Evolutionary conservation across 2,113 vertebrate species (phyloP).

Genomic region (Promerops cafer): DNA sequence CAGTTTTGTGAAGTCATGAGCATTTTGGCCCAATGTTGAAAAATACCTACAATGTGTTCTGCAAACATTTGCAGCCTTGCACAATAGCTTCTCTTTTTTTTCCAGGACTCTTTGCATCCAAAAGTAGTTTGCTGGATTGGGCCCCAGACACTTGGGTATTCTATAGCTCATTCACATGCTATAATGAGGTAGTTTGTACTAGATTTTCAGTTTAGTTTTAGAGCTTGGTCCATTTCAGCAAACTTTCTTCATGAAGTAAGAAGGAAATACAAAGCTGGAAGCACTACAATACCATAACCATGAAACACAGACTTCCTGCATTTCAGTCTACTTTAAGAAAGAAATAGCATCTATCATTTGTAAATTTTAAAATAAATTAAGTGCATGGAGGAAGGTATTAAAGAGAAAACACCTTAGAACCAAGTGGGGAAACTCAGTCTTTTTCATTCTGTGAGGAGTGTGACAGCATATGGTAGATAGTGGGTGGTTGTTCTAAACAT

Average conservation of each 20-base stretch:
- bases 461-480: conserved; percentile 41
- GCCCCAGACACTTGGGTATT: not conserved
- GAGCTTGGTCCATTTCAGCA: not conserved
- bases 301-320: not conserved
- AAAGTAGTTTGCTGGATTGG: not conserved
- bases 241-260: not conserved
- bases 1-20: not conserved
- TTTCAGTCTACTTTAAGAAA: not conserved
- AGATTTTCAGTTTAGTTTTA: not conserved
- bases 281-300: not conserved
- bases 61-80: not conserved
- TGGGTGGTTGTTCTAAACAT: conserved; percentile 47
- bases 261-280: not conserved
- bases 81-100: not conserved
- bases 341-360: not conserved
- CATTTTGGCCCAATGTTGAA: not conserved
- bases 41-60: not conserved
- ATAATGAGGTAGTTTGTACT: not conserved
- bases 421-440: conserved; percentile 6
- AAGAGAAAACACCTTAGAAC: conserved; percentile 45
- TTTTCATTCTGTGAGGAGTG: conserved; percentile 33
- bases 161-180: not conserved
- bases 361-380: conserved; percentile 12
- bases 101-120: not conserved
- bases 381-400: not conserved